Percentiles rank a stretch among this genome's conserved stretches.
Evolutionary conservation across 37 sponge, comb jelly and placozoan species (phyloP).

Genomic region (Aplysina aerophoba): DNA sequence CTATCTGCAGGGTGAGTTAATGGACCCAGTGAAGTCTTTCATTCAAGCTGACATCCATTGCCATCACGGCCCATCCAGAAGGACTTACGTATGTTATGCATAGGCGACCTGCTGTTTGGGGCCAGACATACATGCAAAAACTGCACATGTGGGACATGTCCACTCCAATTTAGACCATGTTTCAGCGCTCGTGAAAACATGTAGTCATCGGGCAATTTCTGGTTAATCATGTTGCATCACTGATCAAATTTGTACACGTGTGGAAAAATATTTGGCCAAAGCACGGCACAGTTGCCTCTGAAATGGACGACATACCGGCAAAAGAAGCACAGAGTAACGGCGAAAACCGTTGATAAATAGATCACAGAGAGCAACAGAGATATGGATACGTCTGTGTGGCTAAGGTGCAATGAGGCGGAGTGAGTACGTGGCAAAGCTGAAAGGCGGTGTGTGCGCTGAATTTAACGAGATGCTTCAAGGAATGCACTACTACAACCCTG

Average conservation of each 20-base stretch:
- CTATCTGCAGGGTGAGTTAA: too few species aligned
- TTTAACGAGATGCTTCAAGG: slow-evolving; percentile 14
- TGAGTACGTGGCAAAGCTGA: background rate
- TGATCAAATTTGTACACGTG: background rate
- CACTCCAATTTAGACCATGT: too few species aligned
- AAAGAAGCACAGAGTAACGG: background rate
- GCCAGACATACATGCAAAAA: too few species aligned
- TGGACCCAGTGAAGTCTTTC: too few species aligned
- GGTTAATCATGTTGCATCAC: background rate
- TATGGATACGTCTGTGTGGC: slow-evolving; percentile 19
- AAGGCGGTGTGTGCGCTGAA: slow-evolving; percentile 9
- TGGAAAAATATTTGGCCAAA: background rate
- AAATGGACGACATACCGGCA: background rate
- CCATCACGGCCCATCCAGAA: too few species aligned
- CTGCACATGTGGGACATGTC: too few species aligned
- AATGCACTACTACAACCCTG: slow-evolving; percentile 31
- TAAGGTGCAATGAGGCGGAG: background rate
- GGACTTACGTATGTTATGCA: too few species aligned
- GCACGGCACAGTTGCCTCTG: background rate
- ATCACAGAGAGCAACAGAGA: background rate
- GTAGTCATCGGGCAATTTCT: slow-evolving; percentile 21
- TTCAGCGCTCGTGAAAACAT: slow-evolving; percentile 15
- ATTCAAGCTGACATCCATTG: too few species aligned
- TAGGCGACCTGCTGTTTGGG: too few species aligned
- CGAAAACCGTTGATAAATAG: slow-evolving; percentile 12